Evolutionary conservation across 2,797 vertebrate genomes (phyloP).

Genomic region (Parauchenoglanis punctatus): DNA sequence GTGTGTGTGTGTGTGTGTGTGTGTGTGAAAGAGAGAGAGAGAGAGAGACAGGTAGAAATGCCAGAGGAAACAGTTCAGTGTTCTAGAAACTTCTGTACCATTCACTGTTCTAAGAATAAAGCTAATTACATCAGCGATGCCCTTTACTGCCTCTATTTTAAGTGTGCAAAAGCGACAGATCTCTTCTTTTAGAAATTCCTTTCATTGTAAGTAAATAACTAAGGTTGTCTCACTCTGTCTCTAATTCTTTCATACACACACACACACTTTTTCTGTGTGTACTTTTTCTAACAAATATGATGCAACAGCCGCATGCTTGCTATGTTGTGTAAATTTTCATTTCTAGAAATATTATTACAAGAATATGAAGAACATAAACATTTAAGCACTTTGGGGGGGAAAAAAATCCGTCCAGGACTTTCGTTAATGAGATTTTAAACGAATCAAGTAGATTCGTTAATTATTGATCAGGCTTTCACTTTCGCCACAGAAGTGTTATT

Average conservation of each 20-base stretch:
- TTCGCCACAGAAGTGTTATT: background rate
- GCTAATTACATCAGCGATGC: slow-evolving; percentile 21
- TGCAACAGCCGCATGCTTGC: background rate
- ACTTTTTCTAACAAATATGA: too few relatives aligned
- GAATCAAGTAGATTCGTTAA: background rate
- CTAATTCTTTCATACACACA: background rate
- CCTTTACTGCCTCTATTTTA: slow-evolving; percentile 28
- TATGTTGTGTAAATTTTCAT: background rate
- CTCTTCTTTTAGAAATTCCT: background rate
- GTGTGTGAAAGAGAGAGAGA: too few relatives aligned
- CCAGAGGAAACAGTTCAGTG: background rate
- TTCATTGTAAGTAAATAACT: slow-evolving; percentile 7
- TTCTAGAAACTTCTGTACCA: slow-evolving; percentile 13
- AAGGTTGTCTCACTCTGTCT: background rate
- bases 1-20: background rate
- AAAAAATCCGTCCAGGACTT: background rate
- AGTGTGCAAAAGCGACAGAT: background rate
- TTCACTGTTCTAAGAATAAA: slow-evolving; percentile 23
- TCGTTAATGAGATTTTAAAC: background rate
- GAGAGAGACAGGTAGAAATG: background rate
- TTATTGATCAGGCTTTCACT: background rate
- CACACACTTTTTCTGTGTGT: background rate
- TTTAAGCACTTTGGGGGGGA: background rate
- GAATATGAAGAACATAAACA: background rate
- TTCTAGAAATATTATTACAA: background rate